Conservation (phyloP, 2,113 vertebrate species). For the Felis catus region F.catus_Fca126_mat1.0 CM031421.1:48700001-48700500, state of each 20-base stretch:
- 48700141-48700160: not conserved
- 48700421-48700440: not conserved
- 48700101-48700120: not conserved
- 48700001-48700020: not conserved
- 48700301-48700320: not conserved
- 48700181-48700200: not conserved
- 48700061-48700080: not conserved
- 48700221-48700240: not conserved
- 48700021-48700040: not conserved
- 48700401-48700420: not conserved
- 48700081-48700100: not conserved
- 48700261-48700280: not conserved
- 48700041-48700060: not conserved
- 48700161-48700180: not conserved
- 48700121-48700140: not conserved
- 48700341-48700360: not conserved
- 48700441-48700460: not conserved
- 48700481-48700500: not conserved
- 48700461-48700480: not conserved
- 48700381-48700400: not conserved
- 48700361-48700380: not conserved
- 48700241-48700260: not conserved
- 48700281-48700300: not conserved
- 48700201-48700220: not conserved
- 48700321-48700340: not conserved